These are phyloP conservation scores for Crotalus helleri DNA, from an alignment of 2,113 vertebrate genomes.

Conservation along the genomic window DNA sequence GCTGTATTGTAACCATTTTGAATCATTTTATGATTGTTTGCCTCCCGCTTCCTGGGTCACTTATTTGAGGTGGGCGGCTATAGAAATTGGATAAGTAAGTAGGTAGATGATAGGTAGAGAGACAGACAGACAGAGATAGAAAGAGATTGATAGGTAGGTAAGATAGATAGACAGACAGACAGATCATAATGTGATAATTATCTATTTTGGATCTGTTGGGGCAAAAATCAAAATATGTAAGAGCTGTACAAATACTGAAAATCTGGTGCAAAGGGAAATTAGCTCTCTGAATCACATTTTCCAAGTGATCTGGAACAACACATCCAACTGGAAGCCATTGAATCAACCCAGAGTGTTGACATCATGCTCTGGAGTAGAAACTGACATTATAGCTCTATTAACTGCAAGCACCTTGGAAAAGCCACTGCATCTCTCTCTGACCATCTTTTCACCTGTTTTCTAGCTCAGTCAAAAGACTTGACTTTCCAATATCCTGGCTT, in stretches of 20 bases:
- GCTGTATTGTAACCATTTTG: too few relatives aligned
- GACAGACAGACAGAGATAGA: too few relatives aligned
- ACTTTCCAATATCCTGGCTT: neutral
- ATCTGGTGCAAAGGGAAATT: neutral
- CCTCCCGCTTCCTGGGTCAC: fast-evolving
- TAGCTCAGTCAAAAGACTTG: neutral
- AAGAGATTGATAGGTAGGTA: too few relatives aligned
- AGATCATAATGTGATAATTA: neutral
- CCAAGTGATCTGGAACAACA: neutral
- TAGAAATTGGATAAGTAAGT: too few relatives aligned
- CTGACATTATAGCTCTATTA: neutral
- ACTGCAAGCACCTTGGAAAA: neutral
- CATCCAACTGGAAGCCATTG: neutral
- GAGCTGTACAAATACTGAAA: neutral
- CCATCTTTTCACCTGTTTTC: neutral
- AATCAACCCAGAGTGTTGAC: neutral
- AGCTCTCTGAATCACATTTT: neutral
- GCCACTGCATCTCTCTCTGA: neutral
- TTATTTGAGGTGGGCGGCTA: too few relatives aligned
- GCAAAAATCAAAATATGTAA: neutral
- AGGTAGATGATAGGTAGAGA: too few relatives aligned
- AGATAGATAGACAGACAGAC: neutral
- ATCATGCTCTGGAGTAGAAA: neutral
- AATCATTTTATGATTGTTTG: too few relatives aligned
- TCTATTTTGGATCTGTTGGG: neutral